Percentiles rank a stretch among this genome's conserved stretches.
Conservation (phyloP, 2,113 vertebrate genomes). For the Eptatretus burgeri region DNA sequence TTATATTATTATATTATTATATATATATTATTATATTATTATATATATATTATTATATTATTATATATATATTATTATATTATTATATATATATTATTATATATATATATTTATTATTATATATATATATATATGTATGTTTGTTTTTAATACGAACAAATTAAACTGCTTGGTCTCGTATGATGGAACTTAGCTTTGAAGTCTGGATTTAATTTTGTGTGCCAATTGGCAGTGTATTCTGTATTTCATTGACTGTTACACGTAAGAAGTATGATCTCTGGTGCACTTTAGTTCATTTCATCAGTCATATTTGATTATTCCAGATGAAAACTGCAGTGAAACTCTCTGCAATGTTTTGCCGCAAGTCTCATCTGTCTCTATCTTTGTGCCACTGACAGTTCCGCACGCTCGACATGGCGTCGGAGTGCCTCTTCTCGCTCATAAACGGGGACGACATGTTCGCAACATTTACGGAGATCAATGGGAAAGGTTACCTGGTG, state of each 20-base stretch:
- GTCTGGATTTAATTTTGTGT: not conserved
- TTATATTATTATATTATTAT: too few species aligned
- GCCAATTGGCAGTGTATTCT: not conserved
- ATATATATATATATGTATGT: not conserved
- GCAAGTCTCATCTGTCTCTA: too few species aligned
- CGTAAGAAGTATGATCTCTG: too few species aligned
- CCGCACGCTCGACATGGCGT: slow-evolving; percentile 54
- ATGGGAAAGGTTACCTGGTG: slow-evolving; percentile 49
- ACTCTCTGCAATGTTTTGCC: not conserved
- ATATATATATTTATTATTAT: not conserved
- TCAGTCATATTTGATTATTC: slow-evolving; percentile 1
- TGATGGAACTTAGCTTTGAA: not conserved
- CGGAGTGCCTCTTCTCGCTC: slow-evolving; percentile 76
- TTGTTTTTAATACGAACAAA: too few species aligned
- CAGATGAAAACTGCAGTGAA: slow-evolving; percentile 5
- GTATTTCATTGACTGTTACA: too few species aligned
- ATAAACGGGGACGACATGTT: slow-evolving; percentile 97
- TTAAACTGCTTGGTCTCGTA: not conserved
- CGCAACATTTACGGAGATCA: slow-evolving; percentile 68
- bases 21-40: too few species aligned
- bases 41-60: too few species aligned
- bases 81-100: too few species aligned
- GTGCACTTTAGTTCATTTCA: too few species aligned
- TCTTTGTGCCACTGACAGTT: slow-evolving; percentile 28
- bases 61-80: too few species aligned